Conservation (phyloP, 1,140 invertebrate genomes). For the Panulirus ornatus region DNA sequence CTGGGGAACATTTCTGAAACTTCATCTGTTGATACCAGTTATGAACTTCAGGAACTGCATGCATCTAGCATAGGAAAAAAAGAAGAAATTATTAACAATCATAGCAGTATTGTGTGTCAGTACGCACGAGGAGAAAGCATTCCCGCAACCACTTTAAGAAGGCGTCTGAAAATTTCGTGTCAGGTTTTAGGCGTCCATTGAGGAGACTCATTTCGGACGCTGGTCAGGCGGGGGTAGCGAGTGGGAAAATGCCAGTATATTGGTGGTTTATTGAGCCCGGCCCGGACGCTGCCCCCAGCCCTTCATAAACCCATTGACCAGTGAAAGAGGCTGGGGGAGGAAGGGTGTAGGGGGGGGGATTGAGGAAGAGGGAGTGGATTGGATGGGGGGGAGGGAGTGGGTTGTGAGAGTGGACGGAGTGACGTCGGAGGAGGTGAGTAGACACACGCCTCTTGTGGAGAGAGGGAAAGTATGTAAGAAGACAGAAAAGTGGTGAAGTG, state of each 20-base stretch:
- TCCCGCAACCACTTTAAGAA: constrained; percentile 27
- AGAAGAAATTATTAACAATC: neutral
- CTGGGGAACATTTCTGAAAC: no score
- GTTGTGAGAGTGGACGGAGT: neutral
- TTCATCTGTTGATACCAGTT: no score
- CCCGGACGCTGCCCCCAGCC: neutral
- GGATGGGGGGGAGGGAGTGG: neutral
- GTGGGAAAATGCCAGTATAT: constrained; percentile 51
- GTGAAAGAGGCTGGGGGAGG: constrained; percentile 24
- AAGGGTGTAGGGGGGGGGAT: neutral
- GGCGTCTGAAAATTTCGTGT: constrained; percentile 47
- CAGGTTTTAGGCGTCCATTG: constrained; percentile 52
- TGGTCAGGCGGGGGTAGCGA: constrained; percentile 39
- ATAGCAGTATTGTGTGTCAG: neutral
- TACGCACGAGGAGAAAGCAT: neutral
- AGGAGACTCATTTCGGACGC: constrained; percentile 26
- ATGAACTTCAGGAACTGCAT: no score
- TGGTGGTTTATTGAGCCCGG: constrained; percentile 49
- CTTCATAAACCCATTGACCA: constrained; percentile 61
- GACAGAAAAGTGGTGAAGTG: neutral
- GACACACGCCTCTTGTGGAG: no score
- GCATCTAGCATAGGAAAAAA: no score
- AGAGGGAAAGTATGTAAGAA: neutral
- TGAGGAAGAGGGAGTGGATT: neutral
- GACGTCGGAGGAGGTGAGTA: neutral